Base-by-base conservation (phyloP, 2,888 invertebrate species). In the Napeogenes inachia region DNA sequence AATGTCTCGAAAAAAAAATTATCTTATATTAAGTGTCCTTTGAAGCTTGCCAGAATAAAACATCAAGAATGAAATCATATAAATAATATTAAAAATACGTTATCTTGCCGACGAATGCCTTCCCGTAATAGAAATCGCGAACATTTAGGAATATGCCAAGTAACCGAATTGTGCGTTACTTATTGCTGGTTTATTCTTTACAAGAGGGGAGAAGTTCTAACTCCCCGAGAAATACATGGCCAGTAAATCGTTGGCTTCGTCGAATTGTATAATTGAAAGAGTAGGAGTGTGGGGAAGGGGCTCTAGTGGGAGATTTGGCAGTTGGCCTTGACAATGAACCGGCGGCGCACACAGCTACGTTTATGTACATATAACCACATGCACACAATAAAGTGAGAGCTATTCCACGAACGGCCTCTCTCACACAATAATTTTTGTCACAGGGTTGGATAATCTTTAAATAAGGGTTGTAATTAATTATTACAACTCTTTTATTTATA, bases 271-370 rank as follows among this genome's bases (percentile, higher is more conserved):
- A 86, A 85, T 85, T 82, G 84, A 75, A 75, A 79, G 79, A 79
- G 79, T 75, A 77, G 75, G 78, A 60, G 66, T 62, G 70, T 63
- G 66, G 66, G 69, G 79, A 70, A 69, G 66, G 77, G 83, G 79
- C 79, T 77, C 78, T 78, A 81, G 84, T 84, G 82, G 85, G 85
- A 88, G 87, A 88, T 89, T 89, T 84, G 89, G 89, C 84, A 78
- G 89, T 85, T 89, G 89, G 88, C 89, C 89, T 89, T 89, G 89
- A 85, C 87, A 89, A 84, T 89, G 88, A 87, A 89, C 89, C 81
- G 89, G 86, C 87, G 88, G 78, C 87, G 78, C 88, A 85, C 86
- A 87, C 87, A 63, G 71, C 63, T 70, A 69, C 67, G 63, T 69
- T 66, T 71, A 73, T 76, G 75, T 76, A 77, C 77, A 78, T 79